These are phyloP conservation scores for Macaria liturata DNA, from an alignment of 2,888 invertebrate genomes.

Conservation along the genomic window DNA sequence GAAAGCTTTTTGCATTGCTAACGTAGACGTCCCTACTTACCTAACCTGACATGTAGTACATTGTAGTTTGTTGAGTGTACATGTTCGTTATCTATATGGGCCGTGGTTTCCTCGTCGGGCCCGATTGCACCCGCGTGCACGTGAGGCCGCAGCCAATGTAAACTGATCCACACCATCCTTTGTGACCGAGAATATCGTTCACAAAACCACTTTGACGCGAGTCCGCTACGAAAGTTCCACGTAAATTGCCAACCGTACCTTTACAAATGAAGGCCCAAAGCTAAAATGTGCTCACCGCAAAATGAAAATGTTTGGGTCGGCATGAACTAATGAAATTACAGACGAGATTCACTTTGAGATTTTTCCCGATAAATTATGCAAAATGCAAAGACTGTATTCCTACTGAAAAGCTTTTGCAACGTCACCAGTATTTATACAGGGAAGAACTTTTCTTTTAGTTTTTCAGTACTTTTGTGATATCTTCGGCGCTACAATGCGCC, in stretches of 20 bases:
- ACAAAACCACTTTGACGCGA: constrained; percentile 19
- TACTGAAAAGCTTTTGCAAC: no score
- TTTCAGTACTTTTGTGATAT: no score
- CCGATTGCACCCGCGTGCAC: constrained; percentile 50
- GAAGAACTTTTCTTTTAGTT: no score
- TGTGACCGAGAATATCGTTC: constrained; percentile 24
- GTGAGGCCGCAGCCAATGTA: constrained; percentile 27
- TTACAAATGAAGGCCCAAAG: constrained; percentile 12
- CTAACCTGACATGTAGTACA: no score
- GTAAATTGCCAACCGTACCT: constrained; percentile 19
- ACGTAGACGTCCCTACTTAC: no score
- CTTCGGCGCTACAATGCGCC: no score
- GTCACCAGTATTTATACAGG: no score
- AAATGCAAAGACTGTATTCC: no score
- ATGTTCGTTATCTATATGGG: constrained; percentile 71
- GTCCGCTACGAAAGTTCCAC: constrained; percentile 14
- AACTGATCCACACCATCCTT: constrained; percentile 25
- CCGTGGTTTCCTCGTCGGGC: constrained; percentile 71
- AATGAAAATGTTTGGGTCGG: constrained; percentile 14
- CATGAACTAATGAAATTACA: constrained; percentile 8
- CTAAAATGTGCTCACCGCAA: constrained; percentile 13
- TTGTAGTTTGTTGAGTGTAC: constrained; percentile 52
- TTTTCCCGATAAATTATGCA: no score
- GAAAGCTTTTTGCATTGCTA: no score
- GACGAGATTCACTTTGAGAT: not conserved